Conservation (phyloP, 2,113 vertebrate species). For the Turdus rufiventris region DNA sequence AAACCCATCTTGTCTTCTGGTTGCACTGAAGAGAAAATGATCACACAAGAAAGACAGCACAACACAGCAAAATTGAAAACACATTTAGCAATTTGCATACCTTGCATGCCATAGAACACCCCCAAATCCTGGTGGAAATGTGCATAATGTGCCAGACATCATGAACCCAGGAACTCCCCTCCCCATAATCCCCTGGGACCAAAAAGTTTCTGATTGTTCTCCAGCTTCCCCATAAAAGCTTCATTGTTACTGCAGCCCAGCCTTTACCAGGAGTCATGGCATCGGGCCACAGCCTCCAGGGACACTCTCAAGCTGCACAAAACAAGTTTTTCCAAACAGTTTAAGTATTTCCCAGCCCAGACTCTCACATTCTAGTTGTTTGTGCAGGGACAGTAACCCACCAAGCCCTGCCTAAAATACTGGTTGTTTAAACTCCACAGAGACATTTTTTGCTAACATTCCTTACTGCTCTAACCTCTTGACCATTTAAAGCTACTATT, state of each 20-base stretch:
- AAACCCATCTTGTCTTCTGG: slow-evolving; percentile 15
- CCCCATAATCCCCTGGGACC: slow-evolving; percentile 60
- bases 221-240: slow-evolving; percentile 66
- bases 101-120: slow-evolving; percentile 58
- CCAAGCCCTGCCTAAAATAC: slow-evolving; percentile 47
- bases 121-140: slow-evolving; percentile 65
- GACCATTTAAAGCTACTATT: slow-evolving; percentile 45
- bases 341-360: slow-evolving; percentile 64
- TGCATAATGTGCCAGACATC: slow-evolving; percentile 62
- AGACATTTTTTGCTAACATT: slow-evolving; percentile 48
- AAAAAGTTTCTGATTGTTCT: slow-evolving; percentile 53
- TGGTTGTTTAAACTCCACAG: slow-evolving; percentile 60
- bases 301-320: slow-evolving; percentile 63
- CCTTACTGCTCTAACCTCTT: slow-evolving; percentile 34
- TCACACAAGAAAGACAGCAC: slow-evolving; percentile 16
- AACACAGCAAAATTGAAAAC: slow-evolving; percentile 32
- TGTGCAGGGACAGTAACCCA: slow-evolving; percentile 64
- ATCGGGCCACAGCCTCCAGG: slow-evolving; percentile 63
- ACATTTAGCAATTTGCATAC: slow-evolving; percentile 61
- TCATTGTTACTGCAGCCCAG: slow-evolving; percentile 67
- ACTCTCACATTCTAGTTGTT: slow-evolving; percentile 64
- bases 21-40: neutral
- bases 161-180: slow-evolving; percentile 68
- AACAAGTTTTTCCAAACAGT: slow-evolving; percentile 67
- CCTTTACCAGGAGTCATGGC: slow-evolving; percentile 62